These are phyloP conservation scores for Euclidia mi DNA, from an alignment of 2,888 invertebrate species.

Conservation along the genomic window DNA sequence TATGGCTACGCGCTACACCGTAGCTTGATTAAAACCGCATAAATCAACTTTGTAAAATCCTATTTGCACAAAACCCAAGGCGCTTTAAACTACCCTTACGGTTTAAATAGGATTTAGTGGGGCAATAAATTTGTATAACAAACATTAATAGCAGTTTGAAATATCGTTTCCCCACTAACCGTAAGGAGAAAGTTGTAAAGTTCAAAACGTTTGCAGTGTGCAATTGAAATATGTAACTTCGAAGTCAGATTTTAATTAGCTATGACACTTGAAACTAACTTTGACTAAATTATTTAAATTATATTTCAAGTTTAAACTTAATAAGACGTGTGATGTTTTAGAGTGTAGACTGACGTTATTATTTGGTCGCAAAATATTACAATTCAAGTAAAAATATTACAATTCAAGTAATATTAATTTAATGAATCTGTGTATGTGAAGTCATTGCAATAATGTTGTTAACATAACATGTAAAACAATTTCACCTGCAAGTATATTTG, in stretches of 20 bases:
- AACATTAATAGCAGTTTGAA: conserved; percentile 51
- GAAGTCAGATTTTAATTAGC: not conserved
- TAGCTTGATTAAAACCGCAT: conserved; percentile 24
- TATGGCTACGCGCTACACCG: not conserved
- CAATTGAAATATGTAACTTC: conserved; percentile 34
- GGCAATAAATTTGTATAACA: conserved; percentile 47
- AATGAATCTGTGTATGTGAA: no score
- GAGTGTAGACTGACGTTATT: no score
- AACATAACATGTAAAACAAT: no score
- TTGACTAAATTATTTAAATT: not conserved
- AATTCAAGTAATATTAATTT: no score
- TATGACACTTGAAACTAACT: not conserved
- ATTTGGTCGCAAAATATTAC: no score
- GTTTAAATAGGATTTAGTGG: conserved; percentile 50
- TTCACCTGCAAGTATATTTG: no score
- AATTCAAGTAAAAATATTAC: no score
- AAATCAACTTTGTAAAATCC: conserved; percentile 51
- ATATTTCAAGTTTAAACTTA: no score
- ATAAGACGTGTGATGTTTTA: no score
- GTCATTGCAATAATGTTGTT: no score
- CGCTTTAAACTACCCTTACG: conserved; percentile 45
- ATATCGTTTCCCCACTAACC: conserved; percentile 39
- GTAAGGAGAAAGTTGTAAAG: conserved; percentile 43
- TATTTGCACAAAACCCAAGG: conserved; percentile 43
- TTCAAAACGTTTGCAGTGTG: conserved; percentile 38